Percentiles rank a stretch among this genome's conserved stretches.
phyloP scores from a whole-genome alignment of 2,113 vertebrate species.

The Vimba vimba region DNA sequence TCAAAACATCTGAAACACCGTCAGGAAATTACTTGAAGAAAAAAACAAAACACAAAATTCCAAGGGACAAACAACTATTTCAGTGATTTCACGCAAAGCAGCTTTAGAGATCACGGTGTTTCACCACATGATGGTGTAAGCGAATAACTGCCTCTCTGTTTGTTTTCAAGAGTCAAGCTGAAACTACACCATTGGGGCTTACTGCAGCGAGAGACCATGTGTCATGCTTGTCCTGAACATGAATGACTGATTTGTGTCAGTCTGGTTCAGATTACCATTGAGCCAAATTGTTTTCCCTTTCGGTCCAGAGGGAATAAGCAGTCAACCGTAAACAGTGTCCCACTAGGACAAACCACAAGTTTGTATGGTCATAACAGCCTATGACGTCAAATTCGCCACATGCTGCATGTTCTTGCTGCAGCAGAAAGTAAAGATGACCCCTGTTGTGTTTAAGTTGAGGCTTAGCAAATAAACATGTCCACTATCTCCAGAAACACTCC shows the following conservation, averaged over 20 bases:
- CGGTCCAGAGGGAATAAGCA: not conserved
- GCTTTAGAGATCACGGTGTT: conserved; percentile 9
- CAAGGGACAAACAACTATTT: conserved; percentile 13
- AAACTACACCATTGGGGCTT: conserved; percentile 20
- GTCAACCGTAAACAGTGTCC: not conserved
- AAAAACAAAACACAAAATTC: conserved; percentile 2
- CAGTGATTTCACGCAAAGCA: conserved; percentile 7
- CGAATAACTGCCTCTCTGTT: not conserved
- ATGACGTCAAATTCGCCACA: not conserved
- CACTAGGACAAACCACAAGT: not conserved
- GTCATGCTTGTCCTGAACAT: not conserved
- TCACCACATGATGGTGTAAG: conserved; percentile 6
- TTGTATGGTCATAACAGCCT: not conserved
- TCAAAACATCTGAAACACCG: conserved; percentile 4
- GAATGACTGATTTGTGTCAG: conserved; percentile 9
- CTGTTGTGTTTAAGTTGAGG: conserved; percentile 45
- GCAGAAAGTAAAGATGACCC: conserved; percentile 3
- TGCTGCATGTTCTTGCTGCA: not conserved
- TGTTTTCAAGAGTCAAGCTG: conserved; percentile 38
- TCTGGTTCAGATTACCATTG: conserved; percentile 1
- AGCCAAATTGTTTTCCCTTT: not conserved
- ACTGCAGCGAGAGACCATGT: not conserved
- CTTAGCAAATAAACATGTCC: conserved; percentile 55
- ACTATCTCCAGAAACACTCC: conserved; percentile 49
- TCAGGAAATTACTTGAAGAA: not conserved